phyloP scores from a whole-genome alignment of 2,797 vertebrate genomes.

The Thaleichthys pacificus region DNA sequence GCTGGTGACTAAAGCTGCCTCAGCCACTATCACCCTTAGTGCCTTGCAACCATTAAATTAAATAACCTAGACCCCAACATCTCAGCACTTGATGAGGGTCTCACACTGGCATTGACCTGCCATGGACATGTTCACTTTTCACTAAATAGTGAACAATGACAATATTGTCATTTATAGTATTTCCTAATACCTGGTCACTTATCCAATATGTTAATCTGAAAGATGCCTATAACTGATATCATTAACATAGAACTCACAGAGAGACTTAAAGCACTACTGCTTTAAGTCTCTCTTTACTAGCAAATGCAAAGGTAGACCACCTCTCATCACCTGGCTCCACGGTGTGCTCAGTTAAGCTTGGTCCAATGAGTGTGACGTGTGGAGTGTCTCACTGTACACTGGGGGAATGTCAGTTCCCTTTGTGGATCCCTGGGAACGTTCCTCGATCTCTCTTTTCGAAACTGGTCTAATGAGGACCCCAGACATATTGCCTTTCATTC shows the following conservation, averaged over 20 bases:
- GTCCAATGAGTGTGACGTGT: slow-evolving; percentile 54
- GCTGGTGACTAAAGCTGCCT: background rate
- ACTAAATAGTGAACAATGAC: background rate
- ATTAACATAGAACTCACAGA: background rate
- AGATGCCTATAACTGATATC: background rate
- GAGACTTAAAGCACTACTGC: too few species aligned
- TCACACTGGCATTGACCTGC: background rate
- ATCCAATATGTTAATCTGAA: background rate
- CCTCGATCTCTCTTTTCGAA: slow-evolving; percentile 70
- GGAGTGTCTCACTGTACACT: slow-evolving; percentile 64
- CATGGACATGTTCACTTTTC: background rate
- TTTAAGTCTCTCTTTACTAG: slow-evolving; percentile 5
- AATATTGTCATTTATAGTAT: background rate
- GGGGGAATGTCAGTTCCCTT: slow-evolving; percentile 74
- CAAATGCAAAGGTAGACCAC: slow-evolving; percentile 6
- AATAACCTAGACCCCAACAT: background rate
- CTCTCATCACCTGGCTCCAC: background rate
- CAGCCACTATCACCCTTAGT: background rate
- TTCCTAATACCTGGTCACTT: background rate
- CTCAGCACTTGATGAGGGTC: background rate
- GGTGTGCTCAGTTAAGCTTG: slow-evolving; percentile 8
- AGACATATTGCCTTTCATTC: slow-evolving; percentile 77
- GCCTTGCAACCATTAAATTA: background rate
- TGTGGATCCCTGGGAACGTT: slow-evolving; percentile 74
- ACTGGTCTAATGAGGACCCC: slow-evolving; percentile 73